These are phyloP conservation scores for Cyprinus carpio DNA, from an alignment of 2,113 vertebrate species.

Conservation along the genomic window DNA sequence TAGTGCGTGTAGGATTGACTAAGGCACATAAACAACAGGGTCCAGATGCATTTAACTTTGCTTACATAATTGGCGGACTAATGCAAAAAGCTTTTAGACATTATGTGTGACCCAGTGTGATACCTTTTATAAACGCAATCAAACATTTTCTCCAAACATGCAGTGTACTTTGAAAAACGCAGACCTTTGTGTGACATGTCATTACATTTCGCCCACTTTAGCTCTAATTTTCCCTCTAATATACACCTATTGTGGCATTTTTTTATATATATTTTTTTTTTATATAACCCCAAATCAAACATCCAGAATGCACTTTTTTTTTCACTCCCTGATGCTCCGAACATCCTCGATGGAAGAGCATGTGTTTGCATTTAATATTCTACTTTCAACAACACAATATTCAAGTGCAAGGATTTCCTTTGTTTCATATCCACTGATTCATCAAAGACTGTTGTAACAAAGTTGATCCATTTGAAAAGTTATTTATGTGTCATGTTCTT, in stretches of 20 bases:
- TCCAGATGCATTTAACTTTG: constrained; percentile 75
- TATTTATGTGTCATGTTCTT: constrained; percentile 42
- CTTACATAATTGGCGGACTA: constrained; percentile 79
- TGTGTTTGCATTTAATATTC: neutral
- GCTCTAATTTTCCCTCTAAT: constrained; percentile 76
- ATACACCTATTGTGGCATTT: constrained; percentile 69
- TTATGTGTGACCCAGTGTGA: constrained; percentile 80
- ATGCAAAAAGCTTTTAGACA: constrained; percentile 84
- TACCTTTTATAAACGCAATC: constrained; percentile 83
- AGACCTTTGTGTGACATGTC: constrained; percentile 81
- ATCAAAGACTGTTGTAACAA: constrained; percentile 38
- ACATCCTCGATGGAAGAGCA: neutral
- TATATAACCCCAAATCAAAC: constrained; percentile 67
- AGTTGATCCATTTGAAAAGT: constrained; percentile 61
- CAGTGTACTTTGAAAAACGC: constrained; percentile 78
- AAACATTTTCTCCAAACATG: constrained; percentile 79
- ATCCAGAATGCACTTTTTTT: constrained; percentile 38
- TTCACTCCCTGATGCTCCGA: constrained; percentile 23
- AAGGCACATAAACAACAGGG: constrained; percentile 78
- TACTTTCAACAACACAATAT: neutral
- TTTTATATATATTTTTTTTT: constrained; percentile 60
- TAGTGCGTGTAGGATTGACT: constrained; percentile 75
- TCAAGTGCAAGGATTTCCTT: neutral
- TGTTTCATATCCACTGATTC: constrained; percentile 51
- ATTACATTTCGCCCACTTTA: constrained; percentile 82